These are phyloP conservation scores for Encarsia formosa DNA, from an alignment of 2,888 invertebrate genomes.

Conservation along the genomic window DNA sequence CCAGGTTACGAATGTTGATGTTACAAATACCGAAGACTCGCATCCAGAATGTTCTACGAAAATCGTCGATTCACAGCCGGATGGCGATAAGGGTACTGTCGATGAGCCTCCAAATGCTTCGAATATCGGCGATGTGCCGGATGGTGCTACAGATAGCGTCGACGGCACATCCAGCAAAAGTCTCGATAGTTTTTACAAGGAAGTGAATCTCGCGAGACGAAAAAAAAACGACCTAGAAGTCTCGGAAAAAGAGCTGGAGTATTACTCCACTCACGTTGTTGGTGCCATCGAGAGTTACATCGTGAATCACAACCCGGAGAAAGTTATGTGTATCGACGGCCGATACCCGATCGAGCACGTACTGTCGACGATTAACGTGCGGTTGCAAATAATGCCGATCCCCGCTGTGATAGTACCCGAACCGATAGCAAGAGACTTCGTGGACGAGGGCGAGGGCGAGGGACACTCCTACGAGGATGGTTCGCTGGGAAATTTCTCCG, in stretches of 20 bases:
- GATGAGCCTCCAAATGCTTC: too few species aligned
- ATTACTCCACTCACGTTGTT: constrained; percentile 41
- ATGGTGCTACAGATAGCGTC: neutral
- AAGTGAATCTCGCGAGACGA: constrained; percentile 23
- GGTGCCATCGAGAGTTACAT: constrained; percentile 55
- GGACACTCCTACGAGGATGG: constrained; percentile 31
- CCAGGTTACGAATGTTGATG: too few species aligned
- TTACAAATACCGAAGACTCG: too few species aligned
- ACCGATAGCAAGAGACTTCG: constrained; percentile 27
- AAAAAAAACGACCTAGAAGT: neutral
- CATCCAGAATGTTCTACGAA: too few species aligned
- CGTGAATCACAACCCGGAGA: constrained; percentile 55
- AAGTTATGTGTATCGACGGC: constrained; percentile 60
- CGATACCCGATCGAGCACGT: constrained; percentile 53
- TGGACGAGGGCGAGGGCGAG: constrained; percentile 24
- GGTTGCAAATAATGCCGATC: constrained; percentile 47
- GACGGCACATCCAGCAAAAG: neutral
- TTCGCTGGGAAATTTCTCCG: constrained; percentile 34
- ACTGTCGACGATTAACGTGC: constrained; percentile 54
- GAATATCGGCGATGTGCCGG: too few species aligned
- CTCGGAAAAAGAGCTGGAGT: neutral
- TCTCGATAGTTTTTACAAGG: neutral
- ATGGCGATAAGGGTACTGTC: too few species aligned
- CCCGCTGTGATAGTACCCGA: constrained; percentile 45
- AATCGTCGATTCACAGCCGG: too few species aligned